Evolutionary conservation across 2,888 invertebrate genomes (phyloP).

Genomic region (Mimumesa dahlbomi): DNA sequence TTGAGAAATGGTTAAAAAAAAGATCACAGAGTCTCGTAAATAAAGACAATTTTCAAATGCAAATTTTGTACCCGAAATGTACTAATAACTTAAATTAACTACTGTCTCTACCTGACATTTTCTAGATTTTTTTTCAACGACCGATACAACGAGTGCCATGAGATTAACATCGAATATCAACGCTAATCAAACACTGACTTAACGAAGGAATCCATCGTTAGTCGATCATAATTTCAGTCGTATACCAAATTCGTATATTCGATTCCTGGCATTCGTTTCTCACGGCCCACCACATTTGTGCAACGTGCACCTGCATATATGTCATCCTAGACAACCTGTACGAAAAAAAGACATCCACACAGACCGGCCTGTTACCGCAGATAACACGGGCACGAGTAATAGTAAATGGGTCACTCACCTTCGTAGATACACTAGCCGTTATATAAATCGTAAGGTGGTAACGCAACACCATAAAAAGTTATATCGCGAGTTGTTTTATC

Average conservation of each 20-base stretch:
- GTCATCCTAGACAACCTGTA: constrained; percentile 35
- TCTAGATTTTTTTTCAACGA: no score
- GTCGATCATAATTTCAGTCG: no score
- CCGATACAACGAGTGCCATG: no score
- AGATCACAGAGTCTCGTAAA: no score
- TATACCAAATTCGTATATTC: no score
- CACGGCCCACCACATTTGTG: not conserved
- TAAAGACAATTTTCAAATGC: no score
- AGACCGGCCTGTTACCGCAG: constrained; percentile 39
- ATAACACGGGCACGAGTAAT: constrained; percentile 56
- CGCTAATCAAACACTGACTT: not conserved
- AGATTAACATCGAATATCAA: no score
- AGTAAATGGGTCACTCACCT: constrained; percentile 67
- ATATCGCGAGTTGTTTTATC: constrained; percentile 47
- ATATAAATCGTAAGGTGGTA: constrained; percentile 58
- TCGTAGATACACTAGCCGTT: constrained; percentile 57
- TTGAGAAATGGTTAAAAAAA: no score
- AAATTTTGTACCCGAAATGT: no score
- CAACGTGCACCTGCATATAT: constrained; percentile 38
- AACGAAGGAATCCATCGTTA: not conserved
- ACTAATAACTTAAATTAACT: no score
- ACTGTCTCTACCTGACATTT: no score
- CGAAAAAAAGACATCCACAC: constrained; percentile 30
- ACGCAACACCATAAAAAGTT: constrained; percentile 48
- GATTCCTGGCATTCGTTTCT: not conserved